These are phyloP conservation scores for Patella ulyssiponensis DNA, from an alignment of 2,888 invertebrate species.

Conservation along the genomic window DNA sequence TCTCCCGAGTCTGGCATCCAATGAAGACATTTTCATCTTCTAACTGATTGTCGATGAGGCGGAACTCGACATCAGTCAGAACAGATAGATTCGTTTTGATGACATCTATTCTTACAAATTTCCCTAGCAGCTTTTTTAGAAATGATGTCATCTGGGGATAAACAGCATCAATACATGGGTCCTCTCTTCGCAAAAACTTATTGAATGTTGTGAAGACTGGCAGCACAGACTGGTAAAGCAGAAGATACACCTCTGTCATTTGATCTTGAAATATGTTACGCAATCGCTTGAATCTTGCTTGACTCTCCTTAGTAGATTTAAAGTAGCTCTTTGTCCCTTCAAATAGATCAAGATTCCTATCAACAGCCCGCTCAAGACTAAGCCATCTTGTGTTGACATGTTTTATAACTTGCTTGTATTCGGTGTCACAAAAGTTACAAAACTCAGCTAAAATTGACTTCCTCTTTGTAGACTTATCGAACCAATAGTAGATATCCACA, in stretches of 20 bases:
- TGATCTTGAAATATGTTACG: background rate
- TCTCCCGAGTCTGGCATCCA: slow-evolving; percentile 11
- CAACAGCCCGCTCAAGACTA: slow-evolving; percentile 15
- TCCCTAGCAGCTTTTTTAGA: slow-evolving; percentile 10
- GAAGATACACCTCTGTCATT: slow-evolving; percentile 15
- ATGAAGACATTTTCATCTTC: background rate
- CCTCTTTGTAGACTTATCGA: slow-evolving; percentile 12
- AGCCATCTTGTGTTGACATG: slow-evolving; percentile 19
- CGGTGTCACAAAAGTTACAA: slow-evolving; percentile 12
- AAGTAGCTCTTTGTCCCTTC: slow-evolving; percentile 10
- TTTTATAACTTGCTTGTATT: slow-evolving; percentile 11
- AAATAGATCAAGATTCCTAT: background rate
- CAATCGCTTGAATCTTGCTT: slow-evolving; percentile 11
- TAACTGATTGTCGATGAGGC: background rate
- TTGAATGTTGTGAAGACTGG: background rate
- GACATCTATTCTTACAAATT: slow-evolving; percentile 14
- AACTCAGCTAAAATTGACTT: background rate
- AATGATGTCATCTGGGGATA: background rate
- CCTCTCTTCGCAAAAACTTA: too few relatives aligned
- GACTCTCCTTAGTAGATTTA: slow-evolving; percentile 4
- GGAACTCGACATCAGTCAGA: slow-evolving; percentile 10
- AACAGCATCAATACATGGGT: too few relatives aligned
- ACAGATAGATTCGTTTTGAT: slow-evolving; percentile 1
- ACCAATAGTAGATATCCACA: slow-evolving; percentile 16
- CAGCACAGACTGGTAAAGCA: slow-evolving; percentile 6